A percentile compares a stretch with the other conserved stretches of the same genome.
Evolutionary conservation across 1,140 invertebrate species (phyloP).

Genomic region (Orussus abietinus): DNA sequence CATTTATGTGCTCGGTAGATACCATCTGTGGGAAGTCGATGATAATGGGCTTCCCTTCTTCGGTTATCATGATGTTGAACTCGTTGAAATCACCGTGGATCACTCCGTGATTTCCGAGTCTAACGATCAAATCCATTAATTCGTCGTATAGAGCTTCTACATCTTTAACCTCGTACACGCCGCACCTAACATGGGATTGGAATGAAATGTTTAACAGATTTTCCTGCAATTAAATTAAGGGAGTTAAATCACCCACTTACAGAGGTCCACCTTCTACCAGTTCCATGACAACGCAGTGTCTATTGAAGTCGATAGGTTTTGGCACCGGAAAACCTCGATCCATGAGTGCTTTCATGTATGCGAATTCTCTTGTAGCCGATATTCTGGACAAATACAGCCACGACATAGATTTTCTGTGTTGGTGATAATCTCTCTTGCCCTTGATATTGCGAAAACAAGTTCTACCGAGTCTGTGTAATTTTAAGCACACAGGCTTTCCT

Average conservation of each 20-base stretch:
- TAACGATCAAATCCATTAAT: constrained; percentile 91
- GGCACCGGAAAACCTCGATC: constrained; percentile 93
- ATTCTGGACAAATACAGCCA: constrained; percentile 98
- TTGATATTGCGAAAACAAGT: constrained; percentile 97
- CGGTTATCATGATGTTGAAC: constrained; percentile 92
- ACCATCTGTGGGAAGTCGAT: constrained; percentile 99
- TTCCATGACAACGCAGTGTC: constrained; percentile 97
- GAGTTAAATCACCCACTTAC: constrained; percentile 51
- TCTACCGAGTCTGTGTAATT: constrained; percentile 90
- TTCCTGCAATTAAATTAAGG: not conserved
- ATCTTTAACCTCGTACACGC: constrained; percentile 76
- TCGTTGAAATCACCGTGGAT: constrained; percentile 99
- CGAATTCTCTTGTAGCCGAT: constrained; percentile 96
- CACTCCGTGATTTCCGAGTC: constrained; percentile 88
- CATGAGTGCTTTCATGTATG: constrained; percentile 94
- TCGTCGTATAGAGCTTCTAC: constrained; percentile 85
- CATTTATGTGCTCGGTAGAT: constrained; percentile 88
- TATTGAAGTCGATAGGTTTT: constrained; percentile 89
- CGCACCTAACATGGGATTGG: constrained; percentile 61
- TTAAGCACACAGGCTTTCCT: constrained; percentile 74
- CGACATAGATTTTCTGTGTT: constrained; percentile 81
- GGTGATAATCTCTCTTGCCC: constrained; percentile 95
- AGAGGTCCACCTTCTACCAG: constrained; percentile 75
- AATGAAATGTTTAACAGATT: constrained; percentile 6
- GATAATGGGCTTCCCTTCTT: constrained; percentile 77